phyloP scores from a whole-genome alignment of 2,113 vertebrate species.

The Indri indri region DNA sequence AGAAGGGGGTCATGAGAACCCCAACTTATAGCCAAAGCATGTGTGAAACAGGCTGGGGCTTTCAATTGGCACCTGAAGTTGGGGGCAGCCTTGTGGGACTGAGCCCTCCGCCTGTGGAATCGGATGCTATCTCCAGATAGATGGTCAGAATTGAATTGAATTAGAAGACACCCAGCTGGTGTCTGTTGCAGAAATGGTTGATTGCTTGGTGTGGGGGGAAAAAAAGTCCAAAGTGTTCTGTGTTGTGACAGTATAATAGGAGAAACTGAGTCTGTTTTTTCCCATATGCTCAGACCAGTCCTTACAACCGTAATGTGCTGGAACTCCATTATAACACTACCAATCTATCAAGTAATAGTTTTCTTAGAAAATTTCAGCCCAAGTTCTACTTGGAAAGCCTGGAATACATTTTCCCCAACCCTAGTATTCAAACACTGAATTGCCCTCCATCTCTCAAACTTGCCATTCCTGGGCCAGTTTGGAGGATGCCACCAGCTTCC shows the following conservation, averaged over 20 bases:
- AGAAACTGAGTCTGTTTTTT: background rate
- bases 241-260: too few relatives aligned
- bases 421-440: background rate
- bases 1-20: background rate
- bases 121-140: background rate
- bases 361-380: background rate
- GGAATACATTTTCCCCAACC: background rate
- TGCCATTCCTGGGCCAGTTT: background rate
- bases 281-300: too few relatives aligned
- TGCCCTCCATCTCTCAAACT: background rate
- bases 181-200: too few relatives aligned
- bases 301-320: background rate
- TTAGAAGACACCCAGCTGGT: background rate
- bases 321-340: background rate
- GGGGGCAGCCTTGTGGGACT: background rate
- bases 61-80: background rate
- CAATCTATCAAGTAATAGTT: background rate
- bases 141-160: too few relatives aligned
- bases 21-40: background rate
- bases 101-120: background rate
- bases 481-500: background rate
- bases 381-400: background rate
- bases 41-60: background rate
- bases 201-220: background rate
- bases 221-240: background rate